Evolutionary conservation across 1,140 invertebrate species (phyloP), one percentile per base, ranked within the genome.

Genomic region (Penaeus indicus): DNA sequence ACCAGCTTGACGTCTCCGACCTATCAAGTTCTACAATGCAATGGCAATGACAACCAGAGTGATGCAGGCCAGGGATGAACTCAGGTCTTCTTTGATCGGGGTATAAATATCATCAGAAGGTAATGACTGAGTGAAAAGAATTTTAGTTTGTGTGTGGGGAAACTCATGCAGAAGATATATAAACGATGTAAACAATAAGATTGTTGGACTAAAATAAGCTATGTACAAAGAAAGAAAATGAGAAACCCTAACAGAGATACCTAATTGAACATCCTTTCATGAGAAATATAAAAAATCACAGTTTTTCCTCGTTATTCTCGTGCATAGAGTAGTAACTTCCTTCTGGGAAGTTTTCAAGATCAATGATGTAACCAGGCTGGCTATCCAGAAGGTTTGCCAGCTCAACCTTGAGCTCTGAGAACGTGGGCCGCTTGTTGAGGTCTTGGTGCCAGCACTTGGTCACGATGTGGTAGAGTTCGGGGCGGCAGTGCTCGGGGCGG

Each of bases 391-490:
- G 92, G 84, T 95, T 94, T 18, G 95, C 95, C 47, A 97, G 94
- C 91, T 96, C 95, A 47, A 94, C 93, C 89, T 95, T 95, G 1
- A 96, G 94, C 11, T 95, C 93, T 1, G 95, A 94, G 92, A 97
- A 97, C 90, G 95, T 94, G 0, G 96, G 96, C 88, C 96, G 93
- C 91, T 96, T 94, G n/a, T 94, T 94, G 0, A 96, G 95, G 91
- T 96, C 96, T 21, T 95, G 94, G 90, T 95, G 94, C 96, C 96
- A 97, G 92, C 96, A 96, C 69, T 95, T 93, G 62, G 95, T 94
- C 94, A 96, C 96, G 75, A 96, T 94, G 90, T 95, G 94, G 92
- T 96, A 97, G 63, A 97, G 94, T 92, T 96, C 95, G 75, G 95
- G 95, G 84, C 95, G 94, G 92, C 96, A 96, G 92, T 97, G 96